Evolutionary conservation across 2,797 vertebrate genomes (phyloP).

Genomic region (Squalus acanthias): DNA sequence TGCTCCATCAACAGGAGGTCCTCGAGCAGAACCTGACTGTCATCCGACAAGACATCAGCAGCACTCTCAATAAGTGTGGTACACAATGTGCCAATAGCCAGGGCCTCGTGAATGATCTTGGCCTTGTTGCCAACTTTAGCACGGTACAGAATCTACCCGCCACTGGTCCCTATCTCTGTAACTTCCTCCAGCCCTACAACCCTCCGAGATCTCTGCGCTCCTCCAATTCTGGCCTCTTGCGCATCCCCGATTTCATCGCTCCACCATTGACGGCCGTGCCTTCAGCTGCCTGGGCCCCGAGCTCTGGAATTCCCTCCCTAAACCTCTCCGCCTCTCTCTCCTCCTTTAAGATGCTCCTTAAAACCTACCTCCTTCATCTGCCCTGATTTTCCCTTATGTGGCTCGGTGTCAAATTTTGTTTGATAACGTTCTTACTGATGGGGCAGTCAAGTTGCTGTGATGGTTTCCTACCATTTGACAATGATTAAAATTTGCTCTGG

Average conservation of each 20-base stretch:
- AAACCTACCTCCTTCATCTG: background rate
- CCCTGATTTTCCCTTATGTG: background rate
- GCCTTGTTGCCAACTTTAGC: constrained; percentile 48
- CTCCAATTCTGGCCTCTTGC: background rate
- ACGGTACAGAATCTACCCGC: constrained; percentile 46
- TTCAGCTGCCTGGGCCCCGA: background rate
- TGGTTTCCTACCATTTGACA: too few species aligned
- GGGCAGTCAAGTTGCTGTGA: too few species aligned
- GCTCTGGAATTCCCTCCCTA: background rate
- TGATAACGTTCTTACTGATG: background rate
- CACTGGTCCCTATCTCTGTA: background rate
- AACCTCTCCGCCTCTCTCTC: background rate
- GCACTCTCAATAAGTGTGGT: constrained; percentile 51
- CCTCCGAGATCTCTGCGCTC: background rate
- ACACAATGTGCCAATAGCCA: background rate
- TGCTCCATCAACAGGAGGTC: constrained; percentile 50
- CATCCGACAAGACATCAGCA: constrained; percentile 47
- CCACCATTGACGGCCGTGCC: background rate
- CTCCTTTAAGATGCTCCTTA: background rate
- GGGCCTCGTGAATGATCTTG: constrained; percentile 42
- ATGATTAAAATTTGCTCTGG: too few species aligned
- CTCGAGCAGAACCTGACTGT: constrained; percentile 49
- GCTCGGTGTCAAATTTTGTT: background rate
- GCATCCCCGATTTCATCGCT: background rate
- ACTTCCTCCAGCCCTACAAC: background rate